Base-by-base conservation (phyloP, 2,888 invertebrate genomes). In the Archips crataeganus region DNA sequence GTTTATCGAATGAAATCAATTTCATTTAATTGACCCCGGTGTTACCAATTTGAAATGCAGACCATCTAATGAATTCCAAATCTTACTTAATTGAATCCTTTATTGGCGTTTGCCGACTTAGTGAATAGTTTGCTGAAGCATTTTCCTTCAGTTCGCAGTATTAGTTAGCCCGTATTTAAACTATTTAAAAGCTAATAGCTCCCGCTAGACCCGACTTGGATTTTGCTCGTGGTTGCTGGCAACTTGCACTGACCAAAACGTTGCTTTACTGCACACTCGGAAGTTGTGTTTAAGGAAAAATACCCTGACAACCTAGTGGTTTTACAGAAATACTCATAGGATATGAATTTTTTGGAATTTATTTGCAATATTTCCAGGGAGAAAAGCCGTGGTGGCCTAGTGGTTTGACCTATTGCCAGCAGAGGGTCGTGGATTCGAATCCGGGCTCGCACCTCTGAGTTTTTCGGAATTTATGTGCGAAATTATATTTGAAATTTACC, bases 141-240 rank as follows among this genome's bases (percentile, higher is more conserved):
- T 69, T 70, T 60, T 64, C 63, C 59, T 54, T 67, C 67, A 57
- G 59, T 61, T 42, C 42, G 15, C 60, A 39, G 49, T 70, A 74
- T 74, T 70, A 74, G 69, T 65, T 74, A 65, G 64, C 42, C 65
- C 36, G 74, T 74, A 70, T 74, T 74, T 61, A 65, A 74, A 74
- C 74, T 70, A 70, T 74, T 74, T 74, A 65, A 74, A 70, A 70
- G 74, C 65, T 70, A 65, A 74, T 74, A 65, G 54, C 65, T 65
- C 74, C 74, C 74, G 9, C 70, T 51, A 64, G 73, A 64, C 69
- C 69, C 32, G 61, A 67, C 71, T 72, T 42, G 68, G 68, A 73
- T 73, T 73, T 64, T 39, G n/a, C 47, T 45, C 63, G 57, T 47
- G 62, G 61, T 60, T 68, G 54, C 68, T 61, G 34, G 62, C 15